A percentile compares a stretch with the other conserved stretches of the same genome.
Conservation (phyloP, 2,888 invertebrate genomes). For the Sminthurides aquaticus region DNA sequence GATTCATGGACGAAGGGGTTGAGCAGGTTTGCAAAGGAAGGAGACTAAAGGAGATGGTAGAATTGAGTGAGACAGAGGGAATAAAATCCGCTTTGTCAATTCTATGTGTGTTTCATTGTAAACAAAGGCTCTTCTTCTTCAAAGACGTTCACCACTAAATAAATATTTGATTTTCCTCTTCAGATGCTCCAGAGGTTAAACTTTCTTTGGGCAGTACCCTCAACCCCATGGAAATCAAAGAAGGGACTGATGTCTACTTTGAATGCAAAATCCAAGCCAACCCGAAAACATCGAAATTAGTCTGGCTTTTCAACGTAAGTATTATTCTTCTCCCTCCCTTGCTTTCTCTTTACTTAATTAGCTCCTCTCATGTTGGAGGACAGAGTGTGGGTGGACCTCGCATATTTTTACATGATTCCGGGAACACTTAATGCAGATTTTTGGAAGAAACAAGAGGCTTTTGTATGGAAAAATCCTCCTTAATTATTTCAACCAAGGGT, state of each 20-base stretch:
- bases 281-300: constrained; percentile 34
- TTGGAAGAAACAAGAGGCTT: too few relatives aligned
- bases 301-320: constrained; percentile 43
- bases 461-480: too few relatives aligned
- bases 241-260: constrained; percentile 43
- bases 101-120: not conserved
- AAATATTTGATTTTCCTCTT: constrained; percentile 12
- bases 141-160: not conserved
- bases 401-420: too few relatives aligned
- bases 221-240: constrained; percentile 41
- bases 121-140: not conserved
- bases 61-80: not conserved
- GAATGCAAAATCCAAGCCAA: constrained; percentile 39
- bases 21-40: too few relatives aligned
- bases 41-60: too few relatives aligned
- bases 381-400: too few relatives aligned
- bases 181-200: constrained; percentile 42
- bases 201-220: constrained; percentile 41
- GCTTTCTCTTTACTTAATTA: not conserved
- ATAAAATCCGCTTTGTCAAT: not conserved
- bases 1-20: too few relatives aligned
- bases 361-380: too few relatives aligned
- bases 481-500: too few relatives aligned
- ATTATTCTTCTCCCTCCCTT: not conserved
- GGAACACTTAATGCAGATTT: too few relatives aligned